Percentiles rank a stretch among this genome's conserved stretches.
Evolutionary conservation across 2,797 vertebrate species (phyloP).

Genomic region (Acridotheres tristis): DNA sequence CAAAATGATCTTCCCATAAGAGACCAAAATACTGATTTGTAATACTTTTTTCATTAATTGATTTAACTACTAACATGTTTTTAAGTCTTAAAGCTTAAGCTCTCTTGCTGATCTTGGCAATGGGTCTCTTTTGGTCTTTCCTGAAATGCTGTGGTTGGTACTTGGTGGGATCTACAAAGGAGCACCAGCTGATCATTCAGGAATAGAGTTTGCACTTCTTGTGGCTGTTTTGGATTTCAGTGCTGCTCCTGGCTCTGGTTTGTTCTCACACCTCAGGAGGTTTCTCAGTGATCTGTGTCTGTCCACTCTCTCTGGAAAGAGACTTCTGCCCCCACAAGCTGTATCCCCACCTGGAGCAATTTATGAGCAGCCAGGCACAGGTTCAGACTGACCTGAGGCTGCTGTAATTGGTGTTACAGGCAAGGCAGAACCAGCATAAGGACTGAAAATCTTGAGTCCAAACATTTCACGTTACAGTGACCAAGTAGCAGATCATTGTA

Average conservation of each 20-base stretch:
- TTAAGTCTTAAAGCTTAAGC: background rate
- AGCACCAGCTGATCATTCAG: background rate
- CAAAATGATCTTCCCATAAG: conserved; percentile 17
- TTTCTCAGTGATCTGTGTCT: background rate
- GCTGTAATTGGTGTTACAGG: background rate
- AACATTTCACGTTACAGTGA: background rate
- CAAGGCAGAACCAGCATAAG: background rate
- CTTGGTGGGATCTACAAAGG: background rate
- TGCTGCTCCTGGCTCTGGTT: background rate
- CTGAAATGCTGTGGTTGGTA: background rate
- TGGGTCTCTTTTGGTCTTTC: background rate
- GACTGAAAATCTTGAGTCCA: background rate
- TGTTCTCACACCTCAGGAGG: background rate
- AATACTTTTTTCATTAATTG: conserved; percentile 19
- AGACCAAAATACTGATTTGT: conserved; percentile 57
- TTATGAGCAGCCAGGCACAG: background rate
- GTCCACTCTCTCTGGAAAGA: background rate
- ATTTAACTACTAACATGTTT: background rate
- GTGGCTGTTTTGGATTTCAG: background rate
- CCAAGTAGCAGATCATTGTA: background rate
- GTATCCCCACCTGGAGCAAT: background rate
- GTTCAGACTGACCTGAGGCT: background rate
- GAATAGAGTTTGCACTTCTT: background rate
- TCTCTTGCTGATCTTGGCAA: background rate
- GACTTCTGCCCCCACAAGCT: background rate